Conservation (phyloP, 2,113 vertebrate species). For the Tinamus guttatus region DNA sequence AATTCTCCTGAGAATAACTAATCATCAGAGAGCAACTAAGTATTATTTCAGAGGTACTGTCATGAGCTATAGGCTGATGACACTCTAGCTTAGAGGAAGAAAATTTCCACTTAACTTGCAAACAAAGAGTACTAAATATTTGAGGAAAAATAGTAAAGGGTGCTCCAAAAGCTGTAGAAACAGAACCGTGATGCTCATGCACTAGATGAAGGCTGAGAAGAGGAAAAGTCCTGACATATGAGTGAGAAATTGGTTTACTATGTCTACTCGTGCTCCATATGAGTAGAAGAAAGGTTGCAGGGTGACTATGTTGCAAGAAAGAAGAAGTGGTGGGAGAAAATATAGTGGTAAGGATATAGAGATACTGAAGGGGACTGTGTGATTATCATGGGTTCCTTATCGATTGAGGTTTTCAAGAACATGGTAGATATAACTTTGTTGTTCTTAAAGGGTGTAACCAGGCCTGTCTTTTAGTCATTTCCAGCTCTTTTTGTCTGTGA, state of each 20-base stretch:
- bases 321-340: not conserved
- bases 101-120: not conserved
- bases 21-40: not conserved
- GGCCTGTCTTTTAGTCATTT: not conserved
- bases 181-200: not conserved
- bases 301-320: not conserved
- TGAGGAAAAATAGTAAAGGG: not conserved
- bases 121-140: not conserved
- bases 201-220: not conserved
- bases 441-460: not conserved
- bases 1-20: not conserved
- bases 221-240: not conserved
- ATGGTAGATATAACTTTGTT: not conserved
- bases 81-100: not conserved
- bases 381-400: not conserved
- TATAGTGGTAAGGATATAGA: not conserved
- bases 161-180: not conserved
- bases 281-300: not conserved
- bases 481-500: not conserved
- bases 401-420: not conserved
- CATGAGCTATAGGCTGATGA: not conserved
- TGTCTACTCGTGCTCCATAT: not conserved
- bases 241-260: not conserved
- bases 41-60: not conserved
- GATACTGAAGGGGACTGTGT: not conserved